Conservation (phyloP, 2,113 vertebrate species). For the Gallinago paraguaiae region DNA sequence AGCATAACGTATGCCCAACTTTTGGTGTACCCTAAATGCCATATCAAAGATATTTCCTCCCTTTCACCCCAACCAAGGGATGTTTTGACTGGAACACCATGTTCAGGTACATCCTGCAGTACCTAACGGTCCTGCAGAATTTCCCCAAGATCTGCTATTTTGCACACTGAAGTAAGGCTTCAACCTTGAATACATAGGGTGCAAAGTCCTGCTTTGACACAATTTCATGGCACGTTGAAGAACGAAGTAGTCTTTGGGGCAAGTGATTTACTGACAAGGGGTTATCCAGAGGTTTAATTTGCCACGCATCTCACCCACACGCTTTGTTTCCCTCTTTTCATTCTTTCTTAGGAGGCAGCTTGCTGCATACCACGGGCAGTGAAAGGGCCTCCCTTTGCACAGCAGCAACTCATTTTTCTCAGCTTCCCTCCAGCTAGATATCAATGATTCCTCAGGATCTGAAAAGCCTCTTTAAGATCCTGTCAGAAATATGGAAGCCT, state of each 20-base stretch:
- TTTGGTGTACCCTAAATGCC: background rate
- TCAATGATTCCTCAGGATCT: conserved; percentile 7
- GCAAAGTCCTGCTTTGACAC: background rate
- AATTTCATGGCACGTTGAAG: background rate
- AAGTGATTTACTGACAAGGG: conserved; percentile 27
- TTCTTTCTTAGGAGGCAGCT: background rate
- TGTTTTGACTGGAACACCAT: background rate
- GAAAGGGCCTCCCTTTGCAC: background rate
- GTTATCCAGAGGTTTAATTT: conserved; percentile 46
- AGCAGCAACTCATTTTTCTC: conserved; percentile 32
- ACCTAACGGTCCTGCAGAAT: background rate
- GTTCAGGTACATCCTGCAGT: background rate
- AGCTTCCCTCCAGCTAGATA: background rate
- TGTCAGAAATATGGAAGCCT: conserved; percentile 2
- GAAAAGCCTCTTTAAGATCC: conserved; percentile 33
- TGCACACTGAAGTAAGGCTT: background rate
- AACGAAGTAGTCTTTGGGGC: background rate
- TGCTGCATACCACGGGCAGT: background rate
- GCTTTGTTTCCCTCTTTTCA: background rate
- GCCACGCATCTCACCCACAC: background rate
- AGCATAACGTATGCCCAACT: background rate
- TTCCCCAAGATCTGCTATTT: background rate
- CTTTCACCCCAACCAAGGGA: background rate
- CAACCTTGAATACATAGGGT: background rate
- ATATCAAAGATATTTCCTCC: background rate